phyloP scores from a whole-genome alignment of 2,797 vertebrate species.

The Bovichtus diacanthus region DNA sequence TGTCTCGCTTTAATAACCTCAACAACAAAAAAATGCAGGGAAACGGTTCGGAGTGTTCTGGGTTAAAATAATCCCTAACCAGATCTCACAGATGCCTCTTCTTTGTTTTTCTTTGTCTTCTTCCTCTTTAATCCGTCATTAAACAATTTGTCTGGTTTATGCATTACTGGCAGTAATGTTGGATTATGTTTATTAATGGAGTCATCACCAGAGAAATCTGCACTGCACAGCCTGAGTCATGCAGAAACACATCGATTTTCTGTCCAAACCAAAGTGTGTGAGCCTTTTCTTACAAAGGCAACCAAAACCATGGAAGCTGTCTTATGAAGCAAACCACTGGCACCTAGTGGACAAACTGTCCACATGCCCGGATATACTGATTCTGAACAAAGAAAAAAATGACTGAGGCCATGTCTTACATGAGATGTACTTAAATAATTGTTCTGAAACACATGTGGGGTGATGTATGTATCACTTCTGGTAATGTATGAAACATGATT shows the following conservation, averaged over 20 bases:
- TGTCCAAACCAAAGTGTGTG: conserved; percentile 30
- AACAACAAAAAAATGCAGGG: background rate
- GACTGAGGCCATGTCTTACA: background rate
- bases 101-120: conserved; percentile 2
- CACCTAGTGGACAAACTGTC: conserved; percentile 62
- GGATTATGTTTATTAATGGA: conserved; percentile 63
- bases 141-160: conserved; percentile 43
- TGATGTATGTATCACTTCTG: background rate
- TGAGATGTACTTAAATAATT: background rate
- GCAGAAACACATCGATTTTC: conserved; percentile 49
- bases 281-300: background rate
- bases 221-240: conserved; percentile 31
- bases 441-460: background rate
- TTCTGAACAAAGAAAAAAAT: background rate
- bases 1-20: conserved; percentile 9
- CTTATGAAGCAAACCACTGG: conserved; percentile 55
- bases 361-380: background rate
- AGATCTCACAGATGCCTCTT: background rate
- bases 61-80: conserved; percentile 10
- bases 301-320: background rate
- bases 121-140: conserved; percentile 41
- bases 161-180: conserved; percentile 38
- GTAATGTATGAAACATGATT: background rate
- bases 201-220: conserved; percentile 58
- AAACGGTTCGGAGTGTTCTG: background rate